Percentiles rank a stretch among this genome's conserved stretches.
phyloP scores from a whole-genome alignment of 2,113 vertebrate genomes.

The Jacana jacana region DNA sequence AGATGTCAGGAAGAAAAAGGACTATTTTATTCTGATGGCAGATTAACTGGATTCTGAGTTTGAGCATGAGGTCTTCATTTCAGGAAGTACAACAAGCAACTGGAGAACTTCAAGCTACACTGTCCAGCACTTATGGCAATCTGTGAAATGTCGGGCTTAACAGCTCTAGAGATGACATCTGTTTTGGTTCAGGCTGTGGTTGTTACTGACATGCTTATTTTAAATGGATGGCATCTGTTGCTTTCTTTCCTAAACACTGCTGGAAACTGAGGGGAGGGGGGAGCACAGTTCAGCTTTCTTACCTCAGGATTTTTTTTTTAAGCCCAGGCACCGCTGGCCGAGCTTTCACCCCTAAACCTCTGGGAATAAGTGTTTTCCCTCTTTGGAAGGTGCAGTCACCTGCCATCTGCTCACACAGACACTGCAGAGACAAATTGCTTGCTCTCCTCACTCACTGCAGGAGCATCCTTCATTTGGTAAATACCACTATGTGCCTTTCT shows the following conservation, averaged over 20 bases:
- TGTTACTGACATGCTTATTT: slow-evolving; percentile 34
- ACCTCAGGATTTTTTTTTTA: neutral
- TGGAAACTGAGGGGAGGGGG: neutral
- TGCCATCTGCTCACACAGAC: neutral
- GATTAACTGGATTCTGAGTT: neutral
- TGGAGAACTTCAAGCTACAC: slow-evolving; percentile 21
- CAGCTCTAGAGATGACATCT: slow-evolving; percentile 29
- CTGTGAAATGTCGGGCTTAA: slow-evolving; percentile 44
- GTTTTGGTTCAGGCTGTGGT: slow-evolving; percentile 42
- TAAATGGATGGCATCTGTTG: slow-evolving; percentile 50
- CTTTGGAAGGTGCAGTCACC: neutral
- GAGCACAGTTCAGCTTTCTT: neutral
- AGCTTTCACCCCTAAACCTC: neutral
- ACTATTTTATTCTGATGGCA: neutral
- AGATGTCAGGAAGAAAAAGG: neutral
- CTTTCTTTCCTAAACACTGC: neutral
- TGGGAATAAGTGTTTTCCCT: neutral
- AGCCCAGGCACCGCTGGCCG: neutral
- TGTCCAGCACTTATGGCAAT: neutral
- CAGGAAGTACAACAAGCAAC: neutral
- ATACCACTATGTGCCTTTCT: neutral
- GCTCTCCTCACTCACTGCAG: neutral
- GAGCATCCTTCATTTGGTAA: neutral
- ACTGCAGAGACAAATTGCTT: neutral
- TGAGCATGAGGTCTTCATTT: slow-evolving; percentile 1